Conservation (phyloP, 2,113 vertebrate species). For the Oreocharis arfaki region DNA sequence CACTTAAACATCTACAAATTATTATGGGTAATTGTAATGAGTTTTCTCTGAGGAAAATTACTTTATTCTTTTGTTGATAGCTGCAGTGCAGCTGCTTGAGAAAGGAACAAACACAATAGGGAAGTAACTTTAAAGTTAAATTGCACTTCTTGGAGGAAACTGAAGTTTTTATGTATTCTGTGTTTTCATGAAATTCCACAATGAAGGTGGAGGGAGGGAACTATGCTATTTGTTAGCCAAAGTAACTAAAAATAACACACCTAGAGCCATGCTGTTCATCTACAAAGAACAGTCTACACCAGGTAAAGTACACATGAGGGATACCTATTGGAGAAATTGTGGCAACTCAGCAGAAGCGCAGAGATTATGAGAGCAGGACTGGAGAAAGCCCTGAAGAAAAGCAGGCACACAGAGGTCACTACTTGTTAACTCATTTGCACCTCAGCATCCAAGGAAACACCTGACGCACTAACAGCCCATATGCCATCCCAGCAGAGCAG, state of each 20-base stretch:
- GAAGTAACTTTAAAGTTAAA: conserved; percentile 56
- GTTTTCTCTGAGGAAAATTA: conserved; percentile 60
- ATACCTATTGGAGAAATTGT: not conserved
- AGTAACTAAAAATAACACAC: not conserved
- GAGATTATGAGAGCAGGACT: not conserved
- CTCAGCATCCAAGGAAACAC: not conserved
- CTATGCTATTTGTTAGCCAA: not conserved
- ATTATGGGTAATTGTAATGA: conserved; percentile 61
- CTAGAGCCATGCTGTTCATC: not conserved
- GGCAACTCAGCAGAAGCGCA: not conserved
- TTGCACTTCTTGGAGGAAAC: conserved; percentile 2
- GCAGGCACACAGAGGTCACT: not conserved
- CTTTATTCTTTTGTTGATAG: conserved; percentile 65
- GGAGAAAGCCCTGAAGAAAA: not conserved
- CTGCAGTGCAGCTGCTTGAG: conserved; percentile 59
- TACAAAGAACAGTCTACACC: not conserved
- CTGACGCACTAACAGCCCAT: not conserved
- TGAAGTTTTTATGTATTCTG: not conserved
- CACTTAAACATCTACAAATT: conserved; percentile 63
- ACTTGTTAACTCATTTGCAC: not conserved
- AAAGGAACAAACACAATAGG: conserved; percentile 30
- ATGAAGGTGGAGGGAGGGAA: not conserved
- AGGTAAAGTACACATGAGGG: not conserved
- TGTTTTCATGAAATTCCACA: not conserved
- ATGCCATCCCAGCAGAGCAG: not conserved